Conservation (phyloP, 2,797 vertebrate genomes). For the Todus mexicanus region DNA sequence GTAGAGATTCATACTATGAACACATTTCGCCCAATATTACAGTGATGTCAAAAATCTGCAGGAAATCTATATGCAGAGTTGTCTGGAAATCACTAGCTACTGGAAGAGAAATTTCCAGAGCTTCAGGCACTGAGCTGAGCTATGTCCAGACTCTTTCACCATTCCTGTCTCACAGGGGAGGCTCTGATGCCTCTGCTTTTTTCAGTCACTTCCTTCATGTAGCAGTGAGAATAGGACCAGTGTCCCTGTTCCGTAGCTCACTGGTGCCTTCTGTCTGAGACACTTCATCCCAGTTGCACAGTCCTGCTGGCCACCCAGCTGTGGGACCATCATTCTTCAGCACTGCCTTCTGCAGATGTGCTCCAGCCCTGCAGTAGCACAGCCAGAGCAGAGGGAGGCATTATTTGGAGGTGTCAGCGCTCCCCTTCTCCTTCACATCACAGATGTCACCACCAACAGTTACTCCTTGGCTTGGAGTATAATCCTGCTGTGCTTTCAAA, state of each 20-base stretch:
- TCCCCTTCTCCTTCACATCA: background rate
- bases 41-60: no score
- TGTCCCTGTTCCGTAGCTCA: background rate
- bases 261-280: background rate
- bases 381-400: background rate
- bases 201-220: background rate
- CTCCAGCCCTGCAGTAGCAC: background rate
- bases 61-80: no score
- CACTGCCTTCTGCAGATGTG: background rate
- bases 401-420: background rate
- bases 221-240: background rate
- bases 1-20: background rate
- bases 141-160: background rate
- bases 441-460: background rate
- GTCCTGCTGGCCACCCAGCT: background rate
- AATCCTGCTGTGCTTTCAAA: background rate
- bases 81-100: no score
- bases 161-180: background rate
- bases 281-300: background rate
- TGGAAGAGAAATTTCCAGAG: background rate
- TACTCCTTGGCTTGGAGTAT: background rate
- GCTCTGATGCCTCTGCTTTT: background rate
- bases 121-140: background rate
- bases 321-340: background rate
- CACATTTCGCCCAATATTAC: background rate